A percentile compares a stretch with the other conserved stretches of the same genome.
phyloP scores from a whole-genome alignment of 2,113 vertebrate species.

The Micromys minutus region DNA sequence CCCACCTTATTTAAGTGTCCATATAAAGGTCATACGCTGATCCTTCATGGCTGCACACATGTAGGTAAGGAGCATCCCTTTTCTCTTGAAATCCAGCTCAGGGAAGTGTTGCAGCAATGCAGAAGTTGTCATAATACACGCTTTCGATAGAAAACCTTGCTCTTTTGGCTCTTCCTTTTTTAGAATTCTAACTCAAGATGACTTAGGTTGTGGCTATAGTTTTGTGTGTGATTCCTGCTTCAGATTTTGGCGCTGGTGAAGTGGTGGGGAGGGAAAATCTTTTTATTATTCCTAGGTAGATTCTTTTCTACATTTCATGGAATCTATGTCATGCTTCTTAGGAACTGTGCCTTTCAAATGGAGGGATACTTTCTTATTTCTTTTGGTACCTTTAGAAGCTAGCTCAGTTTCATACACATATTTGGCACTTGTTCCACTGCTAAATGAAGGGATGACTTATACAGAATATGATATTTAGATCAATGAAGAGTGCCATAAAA shows the following conservation, averaged over 20 bases:
- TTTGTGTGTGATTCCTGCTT: not conserved
- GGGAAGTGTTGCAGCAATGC: not conserved
- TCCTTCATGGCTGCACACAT: not conserved
- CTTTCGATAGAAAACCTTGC: not conserved
- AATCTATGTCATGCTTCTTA: not conserved
- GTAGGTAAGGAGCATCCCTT: not conserved
- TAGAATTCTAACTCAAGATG: not conserved
- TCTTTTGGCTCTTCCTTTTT: not conserved
- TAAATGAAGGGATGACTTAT: conserved; percentile 5
- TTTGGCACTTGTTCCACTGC: not conserved
- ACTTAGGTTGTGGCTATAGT: not conserved
- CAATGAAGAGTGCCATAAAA: not conserved
- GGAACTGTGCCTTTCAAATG: not conserved
- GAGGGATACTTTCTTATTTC: not conserved
- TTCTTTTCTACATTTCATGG: not conserved
- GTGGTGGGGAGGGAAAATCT: not conserved
- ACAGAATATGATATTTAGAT: not conserved
- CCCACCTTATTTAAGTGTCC: not conserved
- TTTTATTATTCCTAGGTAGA: not conserved
- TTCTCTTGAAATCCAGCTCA: not conserved
- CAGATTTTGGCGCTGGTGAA: not conserved
- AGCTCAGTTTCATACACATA: not conserved
- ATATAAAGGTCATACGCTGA: not conserved
- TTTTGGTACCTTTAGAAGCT: not conserved
- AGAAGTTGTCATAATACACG: not conserved